Conservation (phyloP, 2,888 invertebrate genomes). For the Ophioninae sp. region DNA sequence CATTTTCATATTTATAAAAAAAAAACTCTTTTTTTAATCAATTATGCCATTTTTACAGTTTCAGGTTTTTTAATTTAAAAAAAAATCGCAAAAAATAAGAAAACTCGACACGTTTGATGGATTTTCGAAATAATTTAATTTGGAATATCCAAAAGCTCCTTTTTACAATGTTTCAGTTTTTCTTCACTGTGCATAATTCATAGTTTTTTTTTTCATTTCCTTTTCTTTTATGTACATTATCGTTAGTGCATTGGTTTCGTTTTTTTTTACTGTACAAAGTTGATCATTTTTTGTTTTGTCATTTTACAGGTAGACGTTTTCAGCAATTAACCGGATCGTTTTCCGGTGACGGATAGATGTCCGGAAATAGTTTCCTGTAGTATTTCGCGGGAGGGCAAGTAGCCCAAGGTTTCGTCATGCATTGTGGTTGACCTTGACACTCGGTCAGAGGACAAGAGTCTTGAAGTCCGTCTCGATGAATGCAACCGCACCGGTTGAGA, state of each 20-base stretch:
- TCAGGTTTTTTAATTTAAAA: too few species aligned
- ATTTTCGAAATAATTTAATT: slow-evolving; percentile 12
- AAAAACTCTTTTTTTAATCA: too few species aligned
- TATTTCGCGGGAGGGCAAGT: slow-evolving; percentile 82
- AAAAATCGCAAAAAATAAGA: background rate
- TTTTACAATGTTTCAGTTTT: slow-evolving; percentile 22
- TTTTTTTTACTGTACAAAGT: slow-evolving; percentile 18
- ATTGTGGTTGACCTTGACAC: slow-evolving; percentile 81
- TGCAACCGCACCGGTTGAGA: slow-evolving; percentile 84
- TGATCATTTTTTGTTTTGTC: background rate
- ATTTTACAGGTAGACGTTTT: background rate
- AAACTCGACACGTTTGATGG: background rate
- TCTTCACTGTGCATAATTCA: slow-evolving; percentile 14
- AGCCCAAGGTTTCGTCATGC: slow-evolving; percentile 83
- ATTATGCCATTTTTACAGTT: background rate
- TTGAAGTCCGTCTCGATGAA: slow-evolving; percentile 84
- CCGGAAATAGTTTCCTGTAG: slow-evolving; percentile 64
- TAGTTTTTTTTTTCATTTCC: background rate
- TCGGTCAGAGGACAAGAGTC: slow-evolving; percentile 82
- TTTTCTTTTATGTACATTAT: too few species aligned
- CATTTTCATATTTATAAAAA: too few species aligned
- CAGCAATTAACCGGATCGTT: slow-evolving; percentile 22
- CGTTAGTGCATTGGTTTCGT: background rate
- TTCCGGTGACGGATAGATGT: slow-evolving; percentile 56
- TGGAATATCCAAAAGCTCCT: background rate